phyloP scores from a whole-genome alignment of 2,797 vertebrate species.

The Hippoglossus hippoglossus region DNA sequence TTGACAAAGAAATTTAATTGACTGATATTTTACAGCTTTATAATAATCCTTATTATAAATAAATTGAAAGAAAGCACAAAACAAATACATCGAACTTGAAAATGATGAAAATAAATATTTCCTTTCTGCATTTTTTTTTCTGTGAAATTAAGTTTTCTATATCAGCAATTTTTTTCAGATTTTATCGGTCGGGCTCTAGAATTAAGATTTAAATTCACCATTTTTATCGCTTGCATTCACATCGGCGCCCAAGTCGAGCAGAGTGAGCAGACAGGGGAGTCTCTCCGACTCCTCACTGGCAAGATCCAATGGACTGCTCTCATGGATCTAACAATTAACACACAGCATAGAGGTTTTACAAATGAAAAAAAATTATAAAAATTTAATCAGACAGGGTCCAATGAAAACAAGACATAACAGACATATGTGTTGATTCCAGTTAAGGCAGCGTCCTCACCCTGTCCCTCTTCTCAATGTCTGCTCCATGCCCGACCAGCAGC shows the following conservation, averaged over 20 bases:
- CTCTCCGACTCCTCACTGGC: slow-evolving; percentile 92
- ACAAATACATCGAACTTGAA: too few relatives aligned
- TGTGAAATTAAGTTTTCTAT: too few relatives aligned
- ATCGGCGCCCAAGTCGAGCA: slow-evolving; percentile 89
- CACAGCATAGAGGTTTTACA: background rate
- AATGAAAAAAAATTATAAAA: background rate
- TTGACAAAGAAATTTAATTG: too few relatives aligned
- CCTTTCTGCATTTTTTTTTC: too few relatives aligned
- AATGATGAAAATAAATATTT: too few relatives aligned
- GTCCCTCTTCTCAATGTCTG: slow-evolving; percentile 92
- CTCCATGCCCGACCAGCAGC: slow-evolving; percentile 87
- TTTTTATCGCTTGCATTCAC: slow-evolving; percentile 91
- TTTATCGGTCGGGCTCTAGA: too few relatives aligned
- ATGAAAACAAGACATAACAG: background rate
- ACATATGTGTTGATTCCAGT: background rate
- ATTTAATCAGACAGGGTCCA: background rate
- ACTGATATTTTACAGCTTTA: too few relatives aligned
- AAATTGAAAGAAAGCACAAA: too few relatives aligned
- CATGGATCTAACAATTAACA: slow-evolving; percentile 86
- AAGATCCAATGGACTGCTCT: slow-evolving; percentile 94
- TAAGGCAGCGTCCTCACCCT: slow-evolving; percentile 78
- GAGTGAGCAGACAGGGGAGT: slow-evolving; percentile 87
- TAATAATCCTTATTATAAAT: too few relatives aligned
- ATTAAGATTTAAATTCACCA: slow-evolving; percentile 71
- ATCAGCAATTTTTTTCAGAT: too few relatives aligned